phyloP scores from a whole-genome alignment of 1,140 invertebrate species.

The Trichonephila inaurata region DNA sequence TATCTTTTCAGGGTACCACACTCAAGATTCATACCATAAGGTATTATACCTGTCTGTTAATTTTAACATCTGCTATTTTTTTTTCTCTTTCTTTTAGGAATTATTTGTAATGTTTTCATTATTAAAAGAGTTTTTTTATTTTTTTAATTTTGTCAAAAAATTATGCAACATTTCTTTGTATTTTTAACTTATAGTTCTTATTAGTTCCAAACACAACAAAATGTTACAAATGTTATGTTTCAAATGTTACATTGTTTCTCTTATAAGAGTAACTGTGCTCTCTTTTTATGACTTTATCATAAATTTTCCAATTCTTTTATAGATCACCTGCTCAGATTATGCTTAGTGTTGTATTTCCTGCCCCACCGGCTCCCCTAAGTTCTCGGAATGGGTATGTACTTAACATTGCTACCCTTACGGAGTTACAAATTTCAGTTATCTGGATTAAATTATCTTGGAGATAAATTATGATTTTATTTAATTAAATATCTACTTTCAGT shows the following conservation, averaged over 20 bases:
- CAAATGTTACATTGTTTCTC: neutral
- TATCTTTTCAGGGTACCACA: slow-evolving; percentile 91
- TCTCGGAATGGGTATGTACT: slow-evolving; percentile 40
- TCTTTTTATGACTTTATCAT: neutral
- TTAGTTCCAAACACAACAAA: no score
- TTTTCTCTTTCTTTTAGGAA: neutral
- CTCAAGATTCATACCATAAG: slow-evolving; percentile 86
- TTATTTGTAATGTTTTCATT: neutral
- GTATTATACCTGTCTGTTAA: slow-evolving; percentile 78
- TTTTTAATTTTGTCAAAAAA: neutral
- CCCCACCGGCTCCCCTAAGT: slow-evolving; percentile 78
- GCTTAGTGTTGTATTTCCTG: slow-evolving; percentile 88
- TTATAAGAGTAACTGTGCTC: neutral
- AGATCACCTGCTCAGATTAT: slow-evolving; percentile 85
- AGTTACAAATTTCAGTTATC: no score
- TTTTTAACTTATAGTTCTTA: no score
- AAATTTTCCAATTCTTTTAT: neutral
- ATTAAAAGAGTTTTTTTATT: neutral
- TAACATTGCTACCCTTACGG: no score
- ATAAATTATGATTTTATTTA: no score
- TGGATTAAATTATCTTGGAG: no score
- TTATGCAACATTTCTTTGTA: neutral
- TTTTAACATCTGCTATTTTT: neutral
- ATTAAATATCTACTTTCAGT: no score
- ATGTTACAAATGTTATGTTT: no score